Conservation (phyloP, 2,113 vertebrate genomes). For the Corydoras maculifer region DNA sequence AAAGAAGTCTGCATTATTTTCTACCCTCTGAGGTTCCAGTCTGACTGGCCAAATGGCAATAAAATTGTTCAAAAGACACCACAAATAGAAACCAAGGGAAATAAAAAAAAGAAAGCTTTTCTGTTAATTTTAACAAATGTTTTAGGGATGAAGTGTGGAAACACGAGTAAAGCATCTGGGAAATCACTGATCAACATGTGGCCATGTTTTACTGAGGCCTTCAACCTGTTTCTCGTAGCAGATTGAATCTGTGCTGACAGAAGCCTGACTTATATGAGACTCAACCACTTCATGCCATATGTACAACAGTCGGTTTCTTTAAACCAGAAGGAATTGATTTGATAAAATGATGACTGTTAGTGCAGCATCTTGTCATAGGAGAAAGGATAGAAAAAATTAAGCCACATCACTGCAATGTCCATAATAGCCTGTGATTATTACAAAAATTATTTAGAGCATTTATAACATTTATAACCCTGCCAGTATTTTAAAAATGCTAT, state of each 20-base stretch:
- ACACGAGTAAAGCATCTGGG: slow-evolving; percentile 24
- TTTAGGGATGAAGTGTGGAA: slow-evolving; percentile 42
- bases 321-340: slow-evolving; percentile 54
- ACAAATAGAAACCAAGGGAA: slow-evolving; percentile 46
- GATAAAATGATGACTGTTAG: slow-evolving; percentile 57
- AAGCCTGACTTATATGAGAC: slow-evolving; percentile 9
- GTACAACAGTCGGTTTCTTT: background rate
- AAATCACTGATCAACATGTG: slow-evolving; percentile 9
- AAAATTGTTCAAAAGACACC: slow-evolving; percentile 60
- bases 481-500: background rate
- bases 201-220: slow-evolving; percentile 21
- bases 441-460: background rate
- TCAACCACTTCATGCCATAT: background rate
- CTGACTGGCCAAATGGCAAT: slow-evolving; percentile 59
- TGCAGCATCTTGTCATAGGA: background rate
- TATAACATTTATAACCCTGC: background rate
- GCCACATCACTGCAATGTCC: background rate
- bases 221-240: slow-evolving; percentile 9
- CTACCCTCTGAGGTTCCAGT: slow-evolving; percentile 60
- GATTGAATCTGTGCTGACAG: slow-evolving; percentile 20
- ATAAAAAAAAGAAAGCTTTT: slow-evolving; percentile 39
- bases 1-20: slow-evolving; percentile 59
- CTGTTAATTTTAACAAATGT: slow-evolving; percentile 50
- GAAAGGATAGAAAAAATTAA: background rate
- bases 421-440: background rate